Percentiles rank a stretch among this genome's conserved stretches.
Evolutionary conservation across 2,113 vertebrate genomes (phyloP).

Genomic region (Nicator chloris): DNA sequence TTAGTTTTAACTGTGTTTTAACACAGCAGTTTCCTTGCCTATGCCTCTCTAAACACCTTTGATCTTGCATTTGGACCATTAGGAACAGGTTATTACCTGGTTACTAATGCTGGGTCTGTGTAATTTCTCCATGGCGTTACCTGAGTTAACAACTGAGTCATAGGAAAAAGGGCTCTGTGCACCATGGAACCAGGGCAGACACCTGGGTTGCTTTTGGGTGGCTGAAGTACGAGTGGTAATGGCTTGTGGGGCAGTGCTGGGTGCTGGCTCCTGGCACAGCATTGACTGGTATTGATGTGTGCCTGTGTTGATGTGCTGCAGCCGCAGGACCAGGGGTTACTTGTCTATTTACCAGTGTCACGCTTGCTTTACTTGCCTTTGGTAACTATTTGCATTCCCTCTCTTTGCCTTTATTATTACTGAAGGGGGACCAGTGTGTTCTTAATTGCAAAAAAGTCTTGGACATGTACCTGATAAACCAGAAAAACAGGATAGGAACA

Average conservation of each 20-base stretch:
- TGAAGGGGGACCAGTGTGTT: neutral
- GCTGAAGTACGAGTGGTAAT: neutral
- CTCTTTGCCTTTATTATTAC: constrained; percentile 11
- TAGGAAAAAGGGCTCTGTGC: neutral
- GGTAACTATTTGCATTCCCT: constrained; percentile 43
- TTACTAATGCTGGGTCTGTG: neutral
- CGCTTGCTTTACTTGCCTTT: neutral
- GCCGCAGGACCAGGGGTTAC: neutral
- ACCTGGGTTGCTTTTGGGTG: rapidly evolving
- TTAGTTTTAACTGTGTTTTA: neutral
- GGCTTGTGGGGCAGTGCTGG: neutral
- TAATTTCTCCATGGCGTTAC: neutral
- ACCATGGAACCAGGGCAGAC: neutral
- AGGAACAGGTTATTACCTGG: neutral
- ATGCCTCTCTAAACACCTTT: neutral
- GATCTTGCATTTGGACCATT: neutral
- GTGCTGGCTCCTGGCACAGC: neutral
- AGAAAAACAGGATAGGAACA: constrained; percentile 34
- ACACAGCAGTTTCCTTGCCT: neutral
- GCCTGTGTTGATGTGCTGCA: neutral
- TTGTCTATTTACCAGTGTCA: neutral
- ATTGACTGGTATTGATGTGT: neutral
- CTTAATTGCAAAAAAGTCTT: neutral
- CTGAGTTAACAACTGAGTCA: neutral
- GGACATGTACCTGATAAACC: constrained; percentile 26